Evolutionary conservation across 2,888 invertebrate genomes (phyloP), one percentile per base, ranked within the genome.

Genomic region (Himalopsyche japonica): DNA sequence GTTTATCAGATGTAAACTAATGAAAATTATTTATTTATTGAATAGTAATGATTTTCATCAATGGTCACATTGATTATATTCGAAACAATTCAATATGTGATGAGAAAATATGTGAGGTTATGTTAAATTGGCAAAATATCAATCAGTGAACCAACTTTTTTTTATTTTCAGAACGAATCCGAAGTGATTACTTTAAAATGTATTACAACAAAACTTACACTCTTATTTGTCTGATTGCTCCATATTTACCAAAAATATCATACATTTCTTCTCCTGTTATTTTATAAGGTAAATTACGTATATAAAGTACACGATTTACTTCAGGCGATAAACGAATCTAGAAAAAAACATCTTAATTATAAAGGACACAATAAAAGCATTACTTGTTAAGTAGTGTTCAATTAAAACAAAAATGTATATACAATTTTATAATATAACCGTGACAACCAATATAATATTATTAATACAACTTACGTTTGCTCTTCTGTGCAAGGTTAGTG

Each of bases 261-360:
- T 99, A 99, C 99, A 99, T 99, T 94, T 99, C 99, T 91, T 99
- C 99, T 7, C 97, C 98, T 80, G 99, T 99, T 88, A 99, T 99
- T 93, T 99, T 99, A 89, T 99, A 99, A 0, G 99, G 99, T 86
- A 99, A 93, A 92, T 99, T 99, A 89, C 99, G 94, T 12, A 99
- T 96, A 90, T 99, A 99, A 4, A 99, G 92, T 85, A 99, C 97
- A 89, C 99, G 94, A 90, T 99, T 99, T 3, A 99, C 99, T 93
- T 99, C 99, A 86, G 99, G 99, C 37, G 99, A 99, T 86, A 99
- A 93, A 87, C 99, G 95, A 82, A 99, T 98, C 98, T 98, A 88
- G n/a, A 92, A 91, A 85, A 87, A 8, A 86, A 82, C n/a, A 81
- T 48, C 76, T 15, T 7, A 49, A 57, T 20, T 43, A 43, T 15